These are phyloP conservation scores for Tachysurus fulvidraco DNA, from an alignment of 2,113 vertebrate species.

Conservation along the genomic window DNA sequence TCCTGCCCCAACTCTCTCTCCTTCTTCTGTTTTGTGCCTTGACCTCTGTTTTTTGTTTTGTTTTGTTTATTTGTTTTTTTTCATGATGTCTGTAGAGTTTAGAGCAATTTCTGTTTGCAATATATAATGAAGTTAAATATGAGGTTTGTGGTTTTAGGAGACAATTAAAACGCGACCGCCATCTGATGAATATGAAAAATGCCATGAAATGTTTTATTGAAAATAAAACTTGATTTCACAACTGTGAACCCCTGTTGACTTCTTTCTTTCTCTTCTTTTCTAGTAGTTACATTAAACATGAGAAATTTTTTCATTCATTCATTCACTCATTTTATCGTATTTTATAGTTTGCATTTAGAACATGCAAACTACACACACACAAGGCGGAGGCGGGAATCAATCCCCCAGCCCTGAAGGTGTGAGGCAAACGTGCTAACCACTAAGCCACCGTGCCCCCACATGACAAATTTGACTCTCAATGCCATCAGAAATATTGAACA, in stretches of 20 bases:
- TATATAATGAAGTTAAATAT: constrained; percentile 33
- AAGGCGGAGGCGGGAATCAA: too few species aligned
- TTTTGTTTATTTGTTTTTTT: neutral
- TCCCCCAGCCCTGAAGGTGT: too few species aligned
- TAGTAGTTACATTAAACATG: neutral
- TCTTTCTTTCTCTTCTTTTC: neutral
- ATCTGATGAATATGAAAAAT: constrained; percentile 39
- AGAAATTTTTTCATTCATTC: too few species aligned
- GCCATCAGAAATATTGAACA: too few species aligned
- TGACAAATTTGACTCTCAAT: too few species aligned
- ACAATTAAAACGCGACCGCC: constrained; percentile 12
- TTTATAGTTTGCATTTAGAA: too few species aligned
- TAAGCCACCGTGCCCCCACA: too few species aligned
- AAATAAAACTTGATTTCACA: constrained; percentile 53
- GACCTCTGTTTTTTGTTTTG: constrained; percentile 19
- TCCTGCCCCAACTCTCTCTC: neutral
- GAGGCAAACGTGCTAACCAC: too few species aligned
- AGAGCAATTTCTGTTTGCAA: constrained; percentile 47
- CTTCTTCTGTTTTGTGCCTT: constrained; percentile 37
- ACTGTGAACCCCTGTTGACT: constrained; percentile 3
- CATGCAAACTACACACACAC: too few species aligned
- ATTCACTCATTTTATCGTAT: too few species aligned
- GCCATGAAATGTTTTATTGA: constrained; percentile 33
- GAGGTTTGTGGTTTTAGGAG: constrained; percentile 32
- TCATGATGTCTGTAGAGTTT: constrained; percentile 49